Base-by-base conservation (phyloP, 1,140 invertebrate genomes). In the Drosophila mauritiana region DNA sequence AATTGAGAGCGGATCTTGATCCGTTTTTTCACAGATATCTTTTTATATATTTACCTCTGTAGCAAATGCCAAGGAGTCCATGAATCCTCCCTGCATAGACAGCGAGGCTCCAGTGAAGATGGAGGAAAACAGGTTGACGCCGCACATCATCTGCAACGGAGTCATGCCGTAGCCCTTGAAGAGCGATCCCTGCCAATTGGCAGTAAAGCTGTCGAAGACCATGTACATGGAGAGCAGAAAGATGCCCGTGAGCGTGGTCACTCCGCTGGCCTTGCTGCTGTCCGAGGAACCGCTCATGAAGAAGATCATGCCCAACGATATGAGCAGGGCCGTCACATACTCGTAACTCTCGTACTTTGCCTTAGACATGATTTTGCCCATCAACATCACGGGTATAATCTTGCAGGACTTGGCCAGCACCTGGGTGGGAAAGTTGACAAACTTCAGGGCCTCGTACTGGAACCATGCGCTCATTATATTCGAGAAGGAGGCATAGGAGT, bases 381-480 rank as follows among this genome's bases (percentile, higher is more conserved):
- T 98, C 68, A 99, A 92, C 98, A 99, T 99, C 0, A 98, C 98
- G 10, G 97, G 97, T 73, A 99, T 98, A 22, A 98, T 96, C 93
- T 98, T 98, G 25, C 95, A 97, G 25, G 98, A 97, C 93, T 99
- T 99, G 4, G 98, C 97, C 62, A 99, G 92, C 54, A 98, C 97
- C 94, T 99, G 98, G 43, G 98, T 98, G 3, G 98, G 98, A 93
- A 99, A 99, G 88, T 96, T 98, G 75, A 99, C 97, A 93, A 97
- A 99, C 93, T 99, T 99, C 3, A 99, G 93, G 20, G 98, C 98
- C 93, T 99, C 99, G 92, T 99, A 99, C 93, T 99, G 99, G 93
- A 98, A 99, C 98, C 98, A 99, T 42, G 98, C 98, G 92, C 98
- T 99, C 95, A 99, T 96, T 65, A 99, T 98, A 93, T 99, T 99